Evolutionary conservation across 2,888 invertebrate genomes (phyloP), one percentile per base, ranked within the genome.

Genomic region (Tupiocoris notatus): DNA sequence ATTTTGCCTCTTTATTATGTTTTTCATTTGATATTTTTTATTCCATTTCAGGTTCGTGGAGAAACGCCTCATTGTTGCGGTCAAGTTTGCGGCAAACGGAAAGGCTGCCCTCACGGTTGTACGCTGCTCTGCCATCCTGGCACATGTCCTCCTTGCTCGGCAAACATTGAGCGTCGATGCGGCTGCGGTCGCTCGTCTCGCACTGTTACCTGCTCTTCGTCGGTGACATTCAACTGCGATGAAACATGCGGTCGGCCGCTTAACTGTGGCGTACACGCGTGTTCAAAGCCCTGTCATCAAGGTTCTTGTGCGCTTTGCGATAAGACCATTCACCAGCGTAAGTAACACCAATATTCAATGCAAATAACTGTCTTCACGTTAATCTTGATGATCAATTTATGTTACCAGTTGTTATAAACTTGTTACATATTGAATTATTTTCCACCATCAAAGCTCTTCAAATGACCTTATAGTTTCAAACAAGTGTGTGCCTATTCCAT

Each of bases 11-110:
- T n/a, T n/a, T n/a, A n/a, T n/a, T n/a, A n/a, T n/a, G n/a, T n/a
- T n/a, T n/a, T n/a, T n/a, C n/a, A n/a, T n/a, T n/a, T n/a, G n/a
- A n/a, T n/a, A n/a, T n/a, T n/a, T n/a, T n/a, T n/a, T n/a, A n/a
- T n/a, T n/a, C n/a, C n/a, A 59, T 18, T 63, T 3, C 16, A 22
- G 73, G 63, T 90, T 83, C 90, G 92, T 1, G 88, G 89, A 61
- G 90, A 91, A 77, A 89, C 90, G 9, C 95, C 98, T 0, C 98
- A 98, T 84, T 92, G 93, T 23, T 98, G 98, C 84, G 97, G 96
- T 0, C 91, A 93, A 80, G 86, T 91, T 0, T 98, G 98, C 83
- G 88, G 88, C n/a, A 80, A 81, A 78, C 78, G 79, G 61, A 79
- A 79, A 61, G 62, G 79, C 82, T 85, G 84, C 78, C 80, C 82